Percentiles rank a stretch among this genome's conserved stretches.
These are phyloP conservation scores for Phyllopteryx taeniolatus DNA, from an alignment of 2,113 vertebrate genomes.

Conservation along the genomic window DNA sequence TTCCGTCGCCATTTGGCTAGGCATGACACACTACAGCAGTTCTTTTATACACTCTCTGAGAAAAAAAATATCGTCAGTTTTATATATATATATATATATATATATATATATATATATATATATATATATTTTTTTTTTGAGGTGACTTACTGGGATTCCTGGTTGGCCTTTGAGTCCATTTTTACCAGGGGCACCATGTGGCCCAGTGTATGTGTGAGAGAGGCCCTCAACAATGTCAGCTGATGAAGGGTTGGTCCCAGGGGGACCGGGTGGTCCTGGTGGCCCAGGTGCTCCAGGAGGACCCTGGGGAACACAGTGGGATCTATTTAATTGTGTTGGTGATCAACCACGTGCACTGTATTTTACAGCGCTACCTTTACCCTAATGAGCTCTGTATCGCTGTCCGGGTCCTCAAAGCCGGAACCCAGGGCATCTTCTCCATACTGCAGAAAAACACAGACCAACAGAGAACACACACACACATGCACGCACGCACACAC, in stretches of 20 bases:
- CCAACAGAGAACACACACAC: conserved; percentile 26
- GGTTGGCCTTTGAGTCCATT: conserved; percentile 74
- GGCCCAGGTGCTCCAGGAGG: conserved; percentile 82
- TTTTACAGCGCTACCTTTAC: conserved; percentile 33
- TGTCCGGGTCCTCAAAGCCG: conserved; percentile 69
- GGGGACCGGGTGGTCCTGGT: conserved; percentile 77
- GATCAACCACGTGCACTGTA: not conserved
- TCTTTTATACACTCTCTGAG: too few species aligned
- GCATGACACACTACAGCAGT: too few species aligned
- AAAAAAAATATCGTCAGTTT: too few species aligned
- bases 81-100: too few species aligned
- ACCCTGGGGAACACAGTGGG: conserved; percentile 64
- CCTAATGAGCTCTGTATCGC: conserved; percentile 53
- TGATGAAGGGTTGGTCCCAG: conserved; percentile 35
- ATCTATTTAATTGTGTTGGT: not conserved
- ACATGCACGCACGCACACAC: not conserved
- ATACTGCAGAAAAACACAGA: conserved; percentile 55
- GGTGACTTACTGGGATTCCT: conserved; percentile 74
- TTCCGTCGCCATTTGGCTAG: too few species aligned
- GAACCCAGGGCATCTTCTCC: conserved; percentile 75
- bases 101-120: too few species aligned
- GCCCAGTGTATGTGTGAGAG: conserved; percentile 46
- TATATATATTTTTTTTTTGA: too few species aligned
- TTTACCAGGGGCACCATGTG: conserved; percentile 72
- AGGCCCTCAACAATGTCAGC: conserved; percentile 30